Evolutionary conservation across 2,888 invertebrate species (phyloP), one percentile per base, ranked within the genome.

Genomic region (Elegia similella): DNA sequence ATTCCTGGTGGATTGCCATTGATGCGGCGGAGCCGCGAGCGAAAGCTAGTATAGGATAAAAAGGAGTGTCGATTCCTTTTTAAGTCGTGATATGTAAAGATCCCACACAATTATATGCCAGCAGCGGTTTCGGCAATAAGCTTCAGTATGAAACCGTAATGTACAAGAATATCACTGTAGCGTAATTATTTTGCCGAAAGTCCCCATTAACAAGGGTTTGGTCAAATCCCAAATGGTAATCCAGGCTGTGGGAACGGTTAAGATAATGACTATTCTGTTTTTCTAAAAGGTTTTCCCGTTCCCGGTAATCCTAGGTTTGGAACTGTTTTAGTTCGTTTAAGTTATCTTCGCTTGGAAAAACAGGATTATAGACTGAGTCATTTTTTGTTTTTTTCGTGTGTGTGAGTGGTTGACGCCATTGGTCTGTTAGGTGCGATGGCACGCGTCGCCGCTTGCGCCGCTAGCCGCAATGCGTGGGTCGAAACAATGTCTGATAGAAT

Each of bases 171-270:
- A 52, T 23, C 23, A 29, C 23, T 17, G 23, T 23, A 29, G 42
- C 8, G 6, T 43, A 53, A 53, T 53, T 53, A 30, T 53, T 53
- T 53, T 8, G 15, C 42, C 16, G 42, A 53, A 42, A 42, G 53
- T 15, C 13, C 8, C 29, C 53, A 53, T 53, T 53, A 53, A 53
- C 53, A 53, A 53, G 53, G 53, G 53, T 53, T 53, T 53, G 42
- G 53, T 13, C 29, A 30, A 53, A 53, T 53, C 53, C 42, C 53
- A n/a, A 43, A 42, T 53, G 53, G 29, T 53, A 53, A 53, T 53
- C 53, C 42, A 42, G 42, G 42, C 2, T 29, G 29, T 13, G 16
- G 42, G 12, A 43, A 53, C 15, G 42, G 42, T 53, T 53, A 13
- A 53, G 53, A 53, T 53, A 52, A 52, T 53, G 42, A 42, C 53